These are phyloP conservation scores for Manis crassicaudata DNA, from an alignment of 2,797 vertebrate species.

Conservation along the genomic window DNA sequence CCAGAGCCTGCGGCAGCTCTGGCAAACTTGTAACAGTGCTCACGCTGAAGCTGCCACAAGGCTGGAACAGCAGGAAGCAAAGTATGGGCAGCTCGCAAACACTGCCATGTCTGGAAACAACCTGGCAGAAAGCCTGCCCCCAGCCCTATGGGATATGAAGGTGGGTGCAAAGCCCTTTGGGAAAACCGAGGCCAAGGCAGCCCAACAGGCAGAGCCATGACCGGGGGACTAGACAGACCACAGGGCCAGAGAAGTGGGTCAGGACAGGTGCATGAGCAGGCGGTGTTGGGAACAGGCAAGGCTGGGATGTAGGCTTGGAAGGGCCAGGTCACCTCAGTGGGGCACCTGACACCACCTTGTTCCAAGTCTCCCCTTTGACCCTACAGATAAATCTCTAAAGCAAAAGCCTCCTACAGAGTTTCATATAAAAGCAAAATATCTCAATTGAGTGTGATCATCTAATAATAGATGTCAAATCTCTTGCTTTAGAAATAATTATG, in stretches of 20 bases:
- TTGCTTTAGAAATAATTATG: neutral
- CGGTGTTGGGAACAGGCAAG: neutral
- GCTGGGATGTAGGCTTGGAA: neutral
- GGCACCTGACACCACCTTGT: neutral
- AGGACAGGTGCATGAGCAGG: neutral
- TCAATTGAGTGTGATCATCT: neutral
- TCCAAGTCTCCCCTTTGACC: neutral
- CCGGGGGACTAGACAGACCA: neutral
- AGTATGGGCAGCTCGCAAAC: constrained; percentile 79
- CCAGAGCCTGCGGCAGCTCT: constrained; percentile 83
- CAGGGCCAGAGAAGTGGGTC: neutral
- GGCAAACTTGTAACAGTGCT: constrained; percentile 83
- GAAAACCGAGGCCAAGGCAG: neutral
- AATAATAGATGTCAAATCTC: neutral
- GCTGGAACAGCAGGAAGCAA: constrained; percentile 82
- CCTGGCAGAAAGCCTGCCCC: constrained; percentile 81
- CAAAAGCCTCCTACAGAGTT: neutral
- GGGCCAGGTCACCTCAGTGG: neutral
- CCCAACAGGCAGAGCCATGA: neutral
- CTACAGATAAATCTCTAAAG: neutral
- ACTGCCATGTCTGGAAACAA: constrained; percentile 76
- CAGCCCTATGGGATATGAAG: constrained; percentile 83
- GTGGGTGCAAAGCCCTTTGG: constrained; percentile 74
- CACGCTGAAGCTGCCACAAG: constrained; percentile 70
- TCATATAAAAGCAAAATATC: constrained; percentile 2